phyloP scores from a whole-genome alignment of 2,797 vertebrate genomes.

The Bufotes viridis region DNA sequence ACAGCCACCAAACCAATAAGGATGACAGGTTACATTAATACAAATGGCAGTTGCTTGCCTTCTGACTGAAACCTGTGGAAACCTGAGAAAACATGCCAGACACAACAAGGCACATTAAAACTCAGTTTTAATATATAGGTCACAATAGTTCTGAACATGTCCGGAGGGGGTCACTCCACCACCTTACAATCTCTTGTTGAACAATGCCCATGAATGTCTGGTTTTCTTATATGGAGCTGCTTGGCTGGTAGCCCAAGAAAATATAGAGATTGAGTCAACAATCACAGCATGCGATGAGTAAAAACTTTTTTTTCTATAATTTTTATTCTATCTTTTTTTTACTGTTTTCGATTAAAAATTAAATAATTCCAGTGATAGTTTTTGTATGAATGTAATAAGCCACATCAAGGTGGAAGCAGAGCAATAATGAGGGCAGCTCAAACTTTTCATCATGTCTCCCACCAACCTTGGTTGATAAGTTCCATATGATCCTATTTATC shows the following conservation, averaged over 20 bases:
- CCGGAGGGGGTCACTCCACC: too few species aligned
- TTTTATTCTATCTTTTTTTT: neutral
- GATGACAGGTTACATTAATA: too few species aligned
- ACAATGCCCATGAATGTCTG: neutral
- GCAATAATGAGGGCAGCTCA: neutral
- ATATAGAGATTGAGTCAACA: neutral
- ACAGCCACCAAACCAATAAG: too few species aligned
- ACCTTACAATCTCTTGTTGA: neutral
- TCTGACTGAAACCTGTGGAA: too few species aligned
- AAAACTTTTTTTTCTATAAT: neutral
- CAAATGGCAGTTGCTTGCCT: neutral
- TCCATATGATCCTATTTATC: slow-evolving; percentile 22
- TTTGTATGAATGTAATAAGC: slow-evolving; percentile 13
- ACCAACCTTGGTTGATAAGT: slow-evolving; percentile 1
- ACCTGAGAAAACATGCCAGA: too few species aligned
- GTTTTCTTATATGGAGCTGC: neutral
- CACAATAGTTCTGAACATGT: too few species aligned
- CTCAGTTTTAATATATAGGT: too few species aligned
- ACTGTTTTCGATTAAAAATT: neutral
- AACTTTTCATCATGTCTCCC: neutral
- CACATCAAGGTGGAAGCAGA: slow-evolving; percentile 26
- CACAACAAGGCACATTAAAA: too few species aligned
- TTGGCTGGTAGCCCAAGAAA: neutral
- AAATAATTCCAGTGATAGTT: slow-evolving; percentile 14
- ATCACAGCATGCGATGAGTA: neutral